A percentile compares a stretch with the other conserved stretches of the same genome.
Conservation (phyloP, 2,888 invertebrate species). For the Rhogogaster chlorosoma region DNA sequence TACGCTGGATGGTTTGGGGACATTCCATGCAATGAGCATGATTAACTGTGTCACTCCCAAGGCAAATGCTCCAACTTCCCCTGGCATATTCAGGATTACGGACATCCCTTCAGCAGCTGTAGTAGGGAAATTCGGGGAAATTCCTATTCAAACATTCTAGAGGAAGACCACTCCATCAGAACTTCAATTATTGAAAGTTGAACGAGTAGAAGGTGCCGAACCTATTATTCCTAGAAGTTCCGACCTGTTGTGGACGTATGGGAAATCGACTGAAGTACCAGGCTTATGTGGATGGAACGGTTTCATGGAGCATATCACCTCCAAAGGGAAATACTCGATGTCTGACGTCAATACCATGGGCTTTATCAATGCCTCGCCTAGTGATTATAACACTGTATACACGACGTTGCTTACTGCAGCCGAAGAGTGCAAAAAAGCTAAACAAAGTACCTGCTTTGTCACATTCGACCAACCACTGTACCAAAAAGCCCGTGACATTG, state of each 20-base stretch:
- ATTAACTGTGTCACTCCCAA: conserved; percentile 3
- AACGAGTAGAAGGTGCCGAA: neutral
- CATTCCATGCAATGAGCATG: conserved; percentile 14
- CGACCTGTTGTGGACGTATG: conserved; percentile 30
- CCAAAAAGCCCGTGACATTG: too few relatives aligned
- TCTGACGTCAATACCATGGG: neutral
- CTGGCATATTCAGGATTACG: neutral
- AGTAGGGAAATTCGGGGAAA: neutral
- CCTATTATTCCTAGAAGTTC: neutral
- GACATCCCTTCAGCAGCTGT: conserved; percentile 16
- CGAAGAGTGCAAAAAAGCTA: too few relatives aligned
- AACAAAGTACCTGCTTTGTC: too few relatives aligned
- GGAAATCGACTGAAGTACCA: conserved; percentile 34
- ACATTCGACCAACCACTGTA: too few relatives aligned
- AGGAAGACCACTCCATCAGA: neutral
- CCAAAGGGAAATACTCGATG: conserved; percentile 6
- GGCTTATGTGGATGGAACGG: conserved; percentile 32
- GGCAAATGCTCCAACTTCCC: neutral
- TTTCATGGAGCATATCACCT: conserved; percentile 4
- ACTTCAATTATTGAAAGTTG: neutral
- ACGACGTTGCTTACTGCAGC: too few relatives aligned
- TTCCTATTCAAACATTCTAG: neutral
- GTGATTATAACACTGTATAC: too few relatives aligned
- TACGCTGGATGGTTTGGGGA: neutral
- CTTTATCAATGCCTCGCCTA: conserved; percentile 2